A percentile compares a stretch with the other conserved stretches of the same genome.
These are phyloP conservation scores for Elymnias hypermnestra DNA, from an alignment of 1,140 invertebrate genomes.

Conservation along the genomic window DNA sequence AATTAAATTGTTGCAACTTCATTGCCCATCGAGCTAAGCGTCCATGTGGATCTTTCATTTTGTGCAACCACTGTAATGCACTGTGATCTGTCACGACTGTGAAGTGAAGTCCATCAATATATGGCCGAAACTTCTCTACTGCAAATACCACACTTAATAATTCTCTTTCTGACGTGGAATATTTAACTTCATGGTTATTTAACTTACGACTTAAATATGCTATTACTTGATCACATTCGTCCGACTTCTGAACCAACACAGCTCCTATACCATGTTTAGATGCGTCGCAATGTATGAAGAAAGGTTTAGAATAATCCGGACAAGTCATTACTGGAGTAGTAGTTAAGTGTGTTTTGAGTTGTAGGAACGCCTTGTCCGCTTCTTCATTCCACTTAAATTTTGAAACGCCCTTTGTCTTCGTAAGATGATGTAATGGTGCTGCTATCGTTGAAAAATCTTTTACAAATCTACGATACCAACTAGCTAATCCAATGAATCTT, in stretches of 20 bases:
- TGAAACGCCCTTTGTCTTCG: not conserved
- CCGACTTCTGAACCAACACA: slow-evolving; percentile 37
- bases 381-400: slow-evolving; percentile 24
- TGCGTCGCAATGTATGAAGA: too few relatives aligned
- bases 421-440: too few relatives aligned
- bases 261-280: slow-evolving; percentile 43
- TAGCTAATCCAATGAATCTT: too few relatives aligned
- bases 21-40: not conserved
- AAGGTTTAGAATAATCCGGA: slow-evolving; percentile 44
- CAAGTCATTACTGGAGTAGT: not conserved
- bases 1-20: not conserved
- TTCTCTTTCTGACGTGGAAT: slow-evolving; percentile 43
- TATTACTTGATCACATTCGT: slow-evolving; percentile 29
- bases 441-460: too few relatives aligned
- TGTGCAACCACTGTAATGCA: not conserved
- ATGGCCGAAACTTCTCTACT: too few relatives aligned
- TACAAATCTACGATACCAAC: too few relatives aligned
- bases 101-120: not conserved
- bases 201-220: slow-evolving; percentile 53
- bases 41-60: slow-evolving; percentile 23
- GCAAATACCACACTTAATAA: too few relatives aligned
- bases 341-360: not conserved
- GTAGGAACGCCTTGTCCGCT: slow-evolving; percentile 31
- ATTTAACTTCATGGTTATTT: slow-evolving; percentile 48
- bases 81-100: not conserved